Conservation (phyloP, 2,113 vertebrate genomes). For the Columba janthina region DNA sequence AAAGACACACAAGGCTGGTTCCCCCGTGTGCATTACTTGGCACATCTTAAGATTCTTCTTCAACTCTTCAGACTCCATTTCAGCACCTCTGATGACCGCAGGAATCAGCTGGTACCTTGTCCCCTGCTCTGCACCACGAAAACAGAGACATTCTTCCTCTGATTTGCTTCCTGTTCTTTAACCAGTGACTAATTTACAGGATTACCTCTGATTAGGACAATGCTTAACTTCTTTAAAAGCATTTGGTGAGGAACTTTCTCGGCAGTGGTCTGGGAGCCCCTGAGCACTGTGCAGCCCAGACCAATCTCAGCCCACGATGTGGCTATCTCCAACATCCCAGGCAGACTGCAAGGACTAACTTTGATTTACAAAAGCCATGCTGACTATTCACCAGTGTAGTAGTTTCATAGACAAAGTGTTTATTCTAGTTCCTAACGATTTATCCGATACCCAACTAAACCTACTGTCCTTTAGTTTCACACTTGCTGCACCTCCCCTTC, state of each 20-base stretch:
- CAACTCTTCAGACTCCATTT: background rate
- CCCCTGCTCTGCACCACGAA: fast-evolving
- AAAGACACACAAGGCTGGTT: fast-evolving
- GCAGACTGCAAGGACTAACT: background rate
- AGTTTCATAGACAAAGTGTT: background rate
- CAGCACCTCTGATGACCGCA: background rate
- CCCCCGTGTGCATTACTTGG: background rate
- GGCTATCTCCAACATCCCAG: background rate
- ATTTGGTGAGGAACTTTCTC: background rate
- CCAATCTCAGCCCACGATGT: background rate
- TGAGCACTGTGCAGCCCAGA: background rate
- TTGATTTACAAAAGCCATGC: background rate
- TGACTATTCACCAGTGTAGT: background rate
- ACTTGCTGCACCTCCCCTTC: background rate
- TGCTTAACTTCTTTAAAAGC: background rate
- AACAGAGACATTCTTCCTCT: background rate
- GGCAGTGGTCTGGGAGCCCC: background rate
- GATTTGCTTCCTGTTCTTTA: background rate
- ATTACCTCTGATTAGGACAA: background rate
- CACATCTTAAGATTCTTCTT: background rate
- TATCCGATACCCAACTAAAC: background rate
- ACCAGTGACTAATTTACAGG: background rate
- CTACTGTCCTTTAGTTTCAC: background rate
- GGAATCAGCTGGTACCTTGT: background rate
- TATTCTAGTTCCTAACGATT: background rate